These are phyloP conservation scores for Anthophora plumipes DNA, from an alignment of 2,888 invertebrate species.

Conservation along the genomic window DNA sequence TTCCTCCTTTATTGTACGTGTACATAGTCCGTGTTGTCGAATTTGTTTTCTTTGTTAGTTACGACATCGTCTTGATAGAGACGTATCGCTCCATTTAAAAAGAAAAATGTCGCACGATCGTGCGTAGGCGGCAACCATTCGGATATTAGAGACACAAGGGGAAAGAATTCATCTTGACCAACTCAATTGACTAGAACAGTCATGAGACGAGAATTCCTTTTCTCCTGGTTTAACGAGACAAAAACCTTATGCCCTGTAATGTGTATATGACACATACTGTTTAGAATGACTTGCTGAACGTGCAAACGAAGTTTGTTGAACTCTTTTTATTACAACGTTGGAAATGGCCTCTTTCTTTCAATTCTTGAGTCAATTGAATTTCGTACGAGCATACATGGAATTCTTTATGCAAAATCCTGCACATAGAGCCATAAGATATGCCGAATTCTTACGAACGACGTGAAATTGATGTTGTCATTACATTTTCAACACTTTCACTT, in stretches of 20 bases:
- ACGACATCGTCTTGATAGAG: conserved; percentile 32
- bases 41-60: conserved; percentile 7
- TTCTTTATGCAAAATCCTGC: too few species aligned
- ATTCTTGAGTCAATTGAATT: not conserved
- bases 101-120: conserved; percentile 31
- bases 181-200: conserved; percentile 38
- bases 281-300: not conserved
- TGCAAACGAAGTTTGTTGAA: not conserved
- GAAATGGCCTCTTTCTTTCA: too few species aligned
- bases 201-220: conserved; percentile 4
- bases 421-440: too few species aligned
- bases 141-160: conserved; percentile 27
- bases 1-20: not conserved
- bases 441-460: too few species aligned
- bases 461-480: too few species aligned
- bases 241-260: not conserved
- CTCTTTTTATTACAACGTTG: too few species aligned
- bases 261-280: too few species aligned
- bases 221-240: not conserved
- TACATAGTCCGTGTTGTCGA: not conserved
- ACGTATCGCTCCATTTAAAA: conserved; percentile 17
- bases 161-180: conserved; percentile 27
- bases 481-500: too few species aligned
- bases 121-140: conserved; percentile 36
- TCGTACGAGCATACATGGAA: too few species aligned